phyloP scores from a whole-genome alignment of 2,797 vertebrate genomes.

The Parauchenoglanis ngamensis region DNA sequence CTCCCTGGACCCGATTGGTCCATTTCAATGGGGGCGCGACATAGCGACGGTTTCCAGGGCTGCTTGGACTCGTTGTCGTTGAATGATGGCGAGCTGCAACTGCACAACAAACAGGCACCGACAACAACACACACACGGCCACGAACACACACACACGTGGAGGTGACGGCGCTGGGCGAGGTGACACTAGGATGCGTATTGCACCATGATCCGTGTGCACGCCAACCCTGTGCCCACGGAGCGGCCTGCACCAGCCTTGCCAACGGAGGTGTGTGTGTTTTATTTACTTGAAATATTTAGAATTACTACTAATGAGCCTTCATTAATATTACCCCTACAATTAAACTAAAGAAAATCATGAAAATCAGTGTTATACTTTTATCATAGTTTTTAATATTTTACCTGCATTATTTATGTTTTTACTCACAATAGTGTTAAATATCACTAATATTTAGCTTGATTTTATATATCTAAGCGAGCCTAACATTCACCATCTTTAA shows the following conservation, averaged over 20 bases:
- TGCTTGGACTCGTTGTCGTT: conserved; percentile 92
- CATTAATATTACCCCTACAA: not conserved
- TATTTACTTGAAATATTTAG: not conserved
- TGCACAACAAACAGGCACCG: conserved; percentile 85
- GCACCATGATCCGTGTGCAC: conserved; percentile 88
- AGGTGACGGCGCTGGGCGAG: conserved; percentile 92
- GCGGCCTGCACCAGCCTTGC: conserved; percentile 86
- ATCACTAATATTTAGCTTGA: too few relatives aligned
- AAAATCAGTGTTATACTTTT: not conserved
- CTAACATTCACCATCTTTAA: not conserved
- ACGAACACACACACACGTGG: conserved; percentile 68
- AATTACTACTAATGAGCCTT: not conserved
- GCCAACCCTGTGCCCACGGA: conserved; percentile 87
- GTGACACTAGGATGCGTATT: conserved; percentile 92
- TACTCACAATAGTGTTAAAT: too few relatives aligned
- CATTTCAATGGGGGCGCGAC: conserved; percentile 89
- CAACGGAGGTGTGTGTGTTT: conserved; percentile 80
- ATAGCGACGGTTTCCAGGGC: conserved; percentile 90
- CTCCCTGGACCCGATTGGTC: conserved; percentile 79
- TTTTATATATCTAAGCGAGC: too few relatives aligned
- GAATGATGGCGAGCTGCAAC: conserved; percentile 88
- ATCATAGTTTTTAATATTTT: too few relatives aligned
- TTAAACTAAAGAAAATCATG: not conserved
- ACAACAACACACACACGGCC: conserved; percentile 72
- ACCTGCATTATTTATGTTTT: too few relatives aligned